Base-by-base conservation (phyloP, 1,140 invertebrate genomes). In the Zaprionus ghesquierei region DNA sequence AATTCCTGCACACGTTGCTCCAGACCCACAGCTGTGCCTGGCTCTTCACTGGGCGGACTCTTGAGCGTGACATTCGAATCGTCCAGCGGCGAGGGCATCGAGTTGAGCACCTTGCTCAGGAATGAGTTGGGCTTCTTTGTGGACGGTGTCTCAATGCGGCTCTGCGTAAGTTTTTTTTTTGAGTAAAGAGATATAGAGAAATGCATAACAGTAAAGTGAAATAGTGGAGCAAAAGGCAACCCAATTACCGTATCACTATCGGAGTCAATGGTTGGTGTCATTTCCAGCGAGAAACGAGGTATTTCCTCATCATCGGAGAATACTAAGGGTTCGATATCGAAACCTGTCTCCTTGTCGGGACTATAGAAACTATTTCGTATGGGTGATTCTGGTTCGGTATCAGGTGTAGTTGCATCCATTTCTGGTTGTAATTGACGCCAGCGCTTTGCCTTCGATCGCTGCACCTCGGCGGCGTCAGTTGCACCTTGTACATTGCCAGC, bases 221-320 rank as follows among this genome's bases (percentile, higher is more conserved):
- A 51, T 50, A 31, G 9, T 50, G 54, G 8, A 8, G 12, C 27
- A 64, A 50, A 53, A 49, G 5, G 25, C 63, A 54, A 72, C 79
- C 75, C 66, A 80, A 81, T 86, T 92, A 92, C 91, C 91, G 85
- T 90, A 91, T 92, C 91, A 87, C 91, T 91, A 91, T 92, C 90
- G 62, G 90, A 92, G 73, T 92, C 91, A 76, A 90, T 55, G 55
- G 74, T 89, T 81, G 85, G 81, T 89, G 90, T 89, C 84, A 91
- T 89, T 91, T 92, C 91, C 77, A 78, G 87, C 79, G 75, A 94
- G 91, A 82, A 94, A 89, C 92, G 93, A 91, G 74, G 93, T 92
- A 92, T 92, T 41, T 92, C 91, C 75, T 94, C 93, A 81, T 94
- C 93, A 81, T 96, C 95, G 23, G 95, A 96, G 92, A 96, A 96